These are phyloP conservation scores for Darevskia nairensis DNA, from an alignment of 2,797 vertebrate genomes.

Conservation along the genomic window DNA sequence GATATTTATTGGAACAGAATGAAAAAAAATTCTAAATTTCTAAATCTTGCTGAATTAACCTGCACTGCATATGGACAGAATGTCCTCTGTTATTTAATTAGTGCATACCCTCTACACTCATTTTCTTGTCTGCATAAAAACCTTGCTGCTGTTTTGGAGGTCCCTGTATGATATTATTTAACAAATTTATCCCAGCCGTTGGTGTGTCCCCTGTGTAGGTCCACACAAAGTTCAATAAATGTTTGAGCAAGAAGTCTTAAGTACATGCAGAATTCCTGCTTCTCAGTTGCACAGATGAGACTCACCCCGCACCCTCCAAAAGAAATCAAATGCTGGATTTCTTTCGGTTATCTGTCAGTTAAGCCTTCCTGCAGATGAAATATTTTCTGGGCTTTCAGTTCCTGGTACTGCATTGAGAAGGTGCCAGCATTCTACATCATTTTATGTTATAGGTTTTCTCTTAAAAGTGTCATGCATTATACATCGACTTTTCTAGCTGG, in stretches of 20 bases:
- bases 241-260: constrained; percentile 39
- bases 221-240: constrained; percentile 46
- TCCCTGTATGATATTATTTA: constrained; percentile 14
- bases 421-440: background rate
- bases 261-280: constrained; percentile 34
- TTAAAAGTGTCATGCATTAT: constrained; percentile 20
- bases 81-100: constrained; percentile 6
- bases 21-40: background rate
- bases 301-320: background rate
- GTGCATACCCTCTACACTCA: background rate
- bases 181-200: constrained; percentile 26
- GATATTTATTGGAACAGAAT: background rate
- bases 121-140: background rate
- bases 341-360: constrained; percentile 34
- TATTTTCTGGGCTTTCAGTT: constrained; percentile 16
- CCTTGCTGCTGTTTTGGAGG: background rate
- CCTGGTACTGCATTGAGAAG: constrained; percentile 25
- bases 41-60: background rate
- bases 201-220: constrained; percentile 7
- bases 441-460: constrained; percentile 6
- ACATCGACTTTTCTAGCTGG: constrained; percentile 15
- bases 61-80: constrained; percentile 19
- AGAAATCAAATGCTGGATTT: constrained; percentile 43
- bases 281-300: constrained; percentile 40
- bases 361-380: constrained; percentile 25